These are phyloP conservation scores for Pteronura brasiliensis DNA, from an alignment of 2,113 vertebrate species.

Conservation along the genomic window DNA sequence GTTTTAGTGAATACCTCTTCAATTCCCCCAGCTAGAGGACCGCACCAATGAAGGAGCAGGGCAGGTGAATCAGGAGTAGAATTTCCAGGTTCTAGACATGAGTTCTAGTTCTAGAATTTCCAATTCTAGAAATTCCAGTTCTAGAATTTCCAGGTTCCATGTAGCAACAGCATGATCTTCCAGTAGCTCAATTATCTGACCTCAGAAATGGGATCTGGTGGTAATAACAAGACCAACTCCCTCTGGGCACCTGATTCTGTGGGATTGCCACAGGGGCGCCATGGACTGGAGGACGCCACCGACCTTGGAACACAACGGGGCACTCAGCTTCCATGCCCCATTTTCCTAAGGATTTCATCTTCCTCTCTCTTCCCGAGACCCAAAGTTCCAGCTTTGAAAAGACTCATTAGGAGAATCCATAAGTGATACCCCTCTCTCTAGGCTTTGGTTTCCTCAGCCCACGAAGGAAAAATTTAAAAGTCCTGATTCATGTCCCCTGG, in stretches of 20 bases:
- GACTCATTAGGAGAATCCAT: neutral
- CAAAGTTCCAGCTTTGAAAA: neutral
- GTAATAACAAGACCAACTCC: neutral
- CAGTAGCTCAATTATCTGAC: neutral
- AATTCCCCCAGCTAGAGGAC: neutral
- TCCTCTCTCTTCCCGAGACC: neutral
- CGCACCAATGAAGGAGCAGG: neutral
- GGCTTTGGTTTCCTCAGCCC: neutral
- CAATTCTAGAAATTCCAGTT: too few relatives aligned
- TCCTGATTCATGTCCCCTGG: neutral
- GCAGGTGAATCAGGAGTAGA: neutral
- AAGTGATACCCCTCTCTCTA: neutral
- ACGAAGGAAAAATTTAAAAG: neutral
- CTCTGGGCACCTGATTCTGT: neutral
- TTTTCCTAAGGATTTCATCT: fast-evolving
- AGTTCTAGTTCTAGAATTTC: too few relatives aligned
- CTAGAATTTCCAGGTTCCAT: too few relatives aligned
- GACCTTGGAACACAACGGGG: fast-evolving
- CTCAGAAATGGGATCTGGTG: neutral
- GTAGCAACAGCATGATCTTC: neutral
- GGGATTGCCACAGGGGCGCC: fast-evolving
- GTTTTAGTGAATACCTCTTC: neutral
- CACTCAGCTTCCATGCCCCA: fast-evolving
- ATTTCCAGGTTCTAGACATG: neutral
- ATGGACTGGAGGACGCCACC: fast-evolving